phyloP scores from a whole-genome alignment of 2,113 vertebrate genomes.

The Paracanthobrama guichenoti region DNA sequence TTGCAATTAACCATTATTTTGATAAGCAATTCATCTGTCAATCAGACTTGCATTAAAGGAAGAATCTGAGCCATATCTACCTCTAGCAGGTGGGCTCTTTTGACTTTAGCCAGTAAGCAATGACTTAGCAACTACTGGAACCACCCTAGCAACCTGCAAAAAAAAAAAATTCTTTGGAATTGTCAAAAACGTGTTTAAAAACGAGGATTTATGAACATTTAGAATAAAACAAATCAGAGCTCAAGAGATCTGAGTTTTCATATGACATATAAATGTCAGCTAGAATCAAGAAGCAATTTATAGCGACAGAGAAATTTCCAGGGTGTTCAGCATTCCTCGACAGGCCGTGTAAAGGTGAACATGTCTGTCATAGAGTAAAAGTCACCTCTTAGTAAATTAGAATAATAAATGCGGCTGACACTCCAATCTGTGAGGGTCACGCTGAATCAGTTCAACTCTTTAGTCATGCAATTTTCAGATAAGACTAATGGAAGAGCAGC shows the following conservation, averaged over 20 bases:
- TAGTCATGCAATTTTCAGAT: conserved; percentile 43
- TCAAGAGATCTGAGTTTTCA: background rate
- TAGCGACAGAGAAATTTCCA: background rate
- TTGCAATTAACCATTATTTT: background rate
- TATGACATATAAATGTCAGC: background rate
- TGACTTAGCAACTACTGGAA: too few species aligned
- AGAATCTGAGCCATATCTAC: too few species aligned
- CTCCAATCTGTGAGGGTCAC: conserved; percentile 50
- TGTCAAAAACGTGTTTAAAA: too few species aligned
- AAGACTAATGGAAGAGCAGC: conserved; percentile 28
- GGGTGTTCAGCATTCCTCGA: background rate
- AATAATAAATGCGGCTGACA: conserved; percentile 42
- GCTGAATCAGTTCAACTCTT: conserved; percentile 23
- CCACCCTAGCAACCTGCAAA: too few species aligned
- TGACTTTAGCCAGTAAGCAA: too few species aligned
- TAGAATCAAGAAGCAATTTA: background rate
- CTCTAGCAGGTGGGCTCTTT: too few species aligned
- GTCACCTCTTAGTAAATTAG: conserved; percentile 50
- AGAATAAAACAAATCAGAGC: background rate
- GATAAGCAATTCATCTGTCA: background rate
- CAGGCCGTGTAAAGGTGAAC: conserved; percentile 14
- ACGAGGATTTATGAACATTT: too few species aligned
- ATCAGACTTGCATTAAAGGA: background rate
- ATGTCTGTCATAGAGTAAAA: conserved; percentile 17
- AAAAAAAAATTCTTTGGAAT: too few species aligned